Base-by-base conservation (phyloP, 2,888 invertebrate genomes). In the Epirrita christyi region DNA sequence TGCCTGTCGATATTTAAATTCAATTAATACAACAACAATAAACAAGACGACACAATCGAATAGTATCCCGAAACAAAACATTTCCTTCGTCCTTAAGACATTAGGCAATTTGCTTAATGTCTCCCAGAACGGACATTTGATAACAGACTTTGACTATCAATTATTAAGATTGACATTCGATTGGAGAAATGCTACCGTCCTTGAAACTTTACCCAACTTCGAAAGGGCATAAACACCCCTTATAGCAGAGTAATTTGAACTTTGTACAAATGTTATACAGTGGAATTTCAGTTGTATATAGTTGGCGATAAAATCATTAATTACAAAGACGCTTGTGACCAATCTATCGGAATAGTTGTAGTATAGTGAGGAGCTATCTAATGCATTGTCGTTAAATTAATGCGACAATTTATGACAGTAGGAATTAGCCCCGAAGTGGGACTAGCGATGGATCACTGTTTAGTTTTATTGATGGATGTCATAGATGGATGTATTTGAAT, bases 331-430 rank as follows among this genome's bases (percentile, higher is more conserved):
- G 54, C 68, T 64, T 67, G 69, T 52, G 48, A 69, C 70, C 68
- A 72, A 66, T 67, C 66, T 71, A 68, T 66, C 67, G 75, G 63
- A 55, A 59, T 59, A 59, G 59, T 59, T 56, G 55, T 59, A 93
- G 93, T 93, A 93, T 81, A 78, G 79, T 77, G 71, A 59, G 55
- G 55, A 59, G 59, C 59, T 55, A 59, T 81, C 81, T 89, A 89
- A 92, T 89, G 90, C 79, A 83, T 81, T 85, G 88, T 89, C 90
- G 87, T 91, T 91, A 90, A 88, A 87, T 90, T 91, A 91, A 92
- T 92, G 85, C 88, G 71, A 86, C 78, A 83, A 91, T 92, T 91
- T 90, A 91, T 91, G 89, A 85, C 85, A 83, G 74, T 74, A 77
- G 84, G 86, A 87, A 88, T 88, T 87, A 88, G 83, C 81, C 69